phyloP scores from a whole-genome alignment of 2,113 vertebrate genomes.

The Phoxinus phoxinus region DNA sequence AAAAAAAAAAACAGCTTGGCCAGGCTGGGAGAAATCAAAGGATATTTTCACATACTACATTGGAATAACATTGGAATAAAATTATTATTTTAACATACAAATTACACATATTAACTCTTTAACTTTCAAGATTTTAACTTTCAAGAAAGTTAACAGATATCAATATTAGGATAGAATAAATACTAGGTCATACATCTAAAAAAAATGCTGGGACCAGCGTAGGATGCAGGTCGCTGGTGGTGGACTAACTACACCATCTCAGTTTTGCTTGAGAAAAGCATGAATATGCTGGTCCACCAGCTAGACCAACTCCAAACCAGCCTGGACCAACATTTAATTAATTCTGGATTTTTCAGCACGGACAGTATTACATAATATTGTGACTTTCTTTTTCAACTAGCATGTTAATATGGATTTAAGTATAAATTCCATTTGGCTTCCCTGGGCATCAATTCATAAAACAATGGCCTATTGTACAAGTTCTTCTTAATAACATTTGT shows the following conservation, averaged over 20 bases:
- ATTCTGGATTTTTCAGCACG: too few relatives aligned
- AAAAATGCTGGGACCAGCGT: too few relatives aligned
- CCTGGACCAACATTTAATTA: too few relatives aligned
- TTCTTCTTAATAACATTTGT: constrained; percentile 8
- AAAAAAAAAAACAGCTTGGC: neutral
- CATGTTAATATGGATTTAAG: neutral
- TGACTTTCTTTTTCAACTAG: neutral
- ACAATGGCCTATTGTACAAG: neutral
- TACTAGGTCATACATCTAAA: neutral
- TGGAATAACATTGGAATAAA: neutral
- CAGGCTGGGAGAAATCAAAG: neutral
- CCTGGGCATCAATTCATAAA: neutral
- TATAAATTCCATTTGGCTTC: neutral
- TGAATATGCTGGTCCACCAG: too few relatives aligned
- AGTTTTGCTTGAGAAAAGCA: too few relatives aligned
- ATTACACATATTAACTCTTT: neutral
- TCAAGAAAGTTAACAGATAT: neutral
- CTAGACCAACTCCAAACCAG: too few relatives aligned
- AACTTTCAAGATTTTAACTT: neutral
- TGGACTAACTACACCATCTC: too few relatives aligned
- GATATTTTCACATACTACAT: neutral
- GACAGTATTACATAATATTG: neutral
- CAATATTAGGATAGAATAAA: neutral
- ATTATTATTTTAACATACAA: neutral
- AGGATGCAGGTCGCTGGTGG: too few relatives aligned